phyloP scores from a whole-genome alignment of 1,140 invertebrate genomes.

The Venturia canescens region DNA sequence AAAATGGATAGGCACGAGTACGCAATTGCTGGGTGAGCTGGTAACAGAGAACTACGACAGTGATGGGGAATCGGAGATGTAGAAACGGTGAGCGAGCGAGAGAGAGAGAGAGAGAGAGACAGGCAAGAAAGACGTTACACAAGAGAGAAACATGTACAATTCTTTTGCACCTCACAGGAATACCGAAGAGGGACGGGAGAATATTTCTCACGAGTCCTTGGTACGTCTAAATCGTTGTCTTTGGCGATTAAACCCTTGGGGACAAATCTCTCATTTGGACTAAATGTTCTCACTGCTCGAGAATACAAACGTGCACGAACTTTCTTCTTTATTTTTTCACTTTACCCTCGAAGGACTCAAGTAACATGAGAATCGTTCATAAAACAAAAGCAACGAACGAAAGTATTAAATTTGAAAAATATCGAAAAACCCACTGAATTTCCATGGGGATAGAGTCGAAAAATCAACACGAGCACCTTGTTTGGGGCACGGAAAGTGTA shows the following conservation, averaged over 20 bases:
- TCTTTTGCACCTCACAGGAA: background rate
- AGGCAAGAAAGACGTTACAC: too few relatives aligned
- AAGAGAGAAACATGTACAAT: too few relatives aligned
- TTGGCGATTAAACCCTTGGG: slow-evolving; percentile 1
- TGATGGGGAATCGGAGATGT: slow-evolving; percentile 10
- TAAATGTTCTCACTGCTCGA: background rate
- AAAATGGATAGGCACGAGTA: slow-evolving; percentile 46
- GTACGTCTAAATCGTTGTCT: slow-evolving; percentile 23
- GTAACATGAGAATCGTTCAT: background rate
- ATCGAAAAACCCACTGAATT: background rate
- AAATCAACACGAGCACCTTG: too few relatives aligned
- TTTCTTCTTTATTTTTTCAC: background rate
- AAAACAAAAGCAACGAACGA: background rate
- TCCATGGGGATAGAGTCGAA: too few relatives aligned
- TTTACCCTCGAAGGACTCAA: background rate
- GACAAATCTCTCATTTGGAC: background rate
- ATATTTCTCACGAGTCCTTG: slow-evolving; percentile 9
- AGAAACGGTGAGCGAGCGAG: background rate
- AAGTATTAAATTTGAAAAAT: background rate
- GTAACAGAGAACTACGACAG: slow-evolving; percentile 32
- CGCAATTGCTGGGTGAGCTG: slow-evolving; percentile 35
- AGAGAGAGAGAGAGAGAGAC: too few relatives aligned
- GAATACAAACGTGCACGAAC: background rate
- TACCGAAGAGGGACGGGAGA: background rate
- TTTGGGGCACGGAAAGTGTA: too few relatives aligned